Evolutionary conservation across 2,113 vertebrate genomes (phyloP), one percentile per base, ranked within the genome.

Genomic region (Egretta garzetta): DNA sequence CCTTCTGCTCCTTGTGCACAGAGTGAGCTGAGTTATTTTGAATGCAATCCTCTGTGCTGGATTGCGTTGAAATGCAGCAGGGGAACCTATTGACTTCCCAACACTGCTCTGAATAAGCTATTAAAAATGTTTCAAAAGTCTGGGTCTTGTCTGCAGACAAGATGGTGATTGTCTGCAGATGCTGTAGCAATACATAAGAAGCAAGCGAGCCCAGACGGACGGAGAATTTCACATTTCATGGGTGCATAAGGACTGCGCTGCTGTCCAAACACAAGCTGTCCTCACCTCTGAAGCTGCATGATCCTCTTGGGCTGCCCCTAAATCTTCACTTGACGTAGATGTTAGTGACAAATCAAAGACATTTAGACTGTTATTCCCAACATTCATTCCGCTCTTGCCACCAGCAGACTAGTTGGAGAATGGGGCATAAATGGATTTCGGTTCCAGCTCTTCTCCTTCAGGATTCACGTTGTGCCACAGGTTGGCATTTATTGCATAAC

Each of bases 161-260:
- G 47, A 37, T 21, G 13, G 5, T 26, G 27, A 53, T 23, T 68
- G 6, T 18, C 62, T 21, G 35, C 20, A 76, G 37, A 26, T 3
- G 2, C 5, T 3, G 13, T 30, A 50, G 30, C n/a, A 18, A 20
- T 22, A 14, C 9, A 6, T 33, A 47, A 58, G 58, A 35, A 68
- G 28, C 8, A 66, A 41, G 32, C 39, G 88, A 72, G 37, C 8
- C 14, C 16, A 41, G 9, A 3, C 22, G 22, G 22, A 80, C 20
- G 16, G 10, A 71, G 8, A 58, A 67, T 58, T 75, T 63, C 2
- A 32, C 0, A 43, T 83, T 52, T 53, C 7, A 6, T 24, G 23
- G 27, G 11, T 68, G 20, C 3, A 6, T n/a, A 30, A 66, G 27
- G 15, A 20, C 1, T 3, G 1, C 2, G 0, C 20, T 67, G 10